phyloP scores from a whole-genome alignment of 1,140 invertebrate genomes.

The Cotesia typhae region DNA sequence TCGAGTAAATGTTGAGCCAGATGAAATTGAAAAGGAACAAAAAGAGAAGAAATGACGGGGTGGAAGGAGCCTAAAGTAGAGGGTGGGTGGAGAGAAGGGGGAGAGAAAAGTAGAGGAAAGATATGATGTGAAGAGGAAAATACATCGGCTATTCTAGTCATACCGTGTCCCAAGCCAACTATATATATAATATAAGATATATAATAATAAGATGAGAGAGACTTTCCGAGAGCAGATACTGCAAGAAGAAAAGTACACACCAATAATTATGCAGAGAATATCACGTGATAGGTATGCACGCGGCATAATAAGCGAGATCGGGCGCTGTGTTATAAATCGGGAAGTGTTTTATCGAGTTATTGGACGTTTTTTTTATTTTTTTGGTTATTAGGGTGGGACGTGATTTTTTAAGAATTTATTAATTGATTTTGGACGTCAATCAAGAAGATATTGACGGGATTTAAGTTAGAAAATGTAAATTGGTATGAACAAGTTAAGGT shows the following conservation, averaged over 20 bases:
- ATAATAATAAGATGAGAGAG: no score
- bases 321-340: no score
- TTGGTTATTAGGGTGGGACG: no score
- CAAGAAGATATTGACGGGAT: no score
- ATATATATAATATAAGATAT: conserved; percentile 19
- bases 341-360: not conserved
- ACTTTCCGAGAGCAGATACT: no score
- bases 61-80: not conserved
- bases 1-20: no score
- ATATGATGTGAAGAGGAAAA: not conserved
- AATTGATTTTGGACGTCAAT: no score
- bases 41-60: not conserved
- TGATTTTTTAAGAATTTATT: no score
- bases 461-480: no score
- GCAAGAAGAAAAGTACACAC: conserved; percentile 21
- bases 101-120: not conserved
- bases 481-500: no score
- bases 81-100: not conserved
- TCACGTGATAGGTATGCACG: conserved; percentile 17
- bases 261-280: conserved; percentile 37
- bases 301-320: conserved; percentile 28
- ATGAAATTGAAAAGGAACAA: not conserved
- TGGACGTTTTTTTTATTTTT: no score
- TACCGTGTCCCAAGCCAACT: not conserved
- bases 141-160: conserved; percentile 24